Conservation (phyloP, 2,888 invertebrate species). For the Rotaria magnacalcarata region DNA sequence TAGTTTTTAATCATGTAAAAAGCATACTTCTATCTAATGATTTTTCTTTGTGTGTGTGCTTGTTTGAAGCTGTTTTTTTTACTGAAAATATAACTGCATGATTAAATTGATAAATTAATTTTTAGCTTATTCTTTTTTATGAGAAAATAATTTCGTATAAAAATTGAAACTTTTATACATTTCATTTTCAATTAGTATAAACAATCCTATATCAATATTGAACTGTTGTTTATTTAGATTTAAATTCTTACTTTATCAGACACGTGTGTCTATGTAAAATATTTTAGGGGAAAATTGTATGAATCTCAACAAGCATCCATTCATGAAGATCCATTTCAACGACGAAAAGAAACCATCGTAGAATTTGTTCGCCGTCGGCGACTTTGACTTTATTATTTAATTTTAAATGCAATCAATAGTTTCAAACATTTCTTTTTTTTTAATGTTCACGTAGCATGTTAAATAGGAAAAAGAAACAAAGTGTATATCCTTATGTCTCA, state of each 20-base stretch:
- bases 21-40: background rate
- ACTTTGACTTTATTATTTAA: background rate
- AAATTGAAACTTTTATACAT: too few species aligned
- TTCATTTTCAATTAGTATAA: background rate
- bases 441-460: background rate
- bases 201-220: background rate
- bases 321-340: background rate
- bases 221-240: background rate
- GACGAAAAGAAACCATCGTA: background rate
- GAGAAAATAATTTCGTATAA: too few species aligned
- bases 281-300: background rate
- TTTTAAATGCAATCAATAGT: background rate
- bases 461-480: background rate
- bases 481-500: background rate
- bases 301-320: background rate
- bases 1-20: background rate
- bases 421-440: background rate
- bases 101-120: background rate
- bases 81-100: background rate
- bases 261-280: background rate
- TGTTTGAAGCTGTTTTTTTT: background rate
- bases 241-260: background rate
- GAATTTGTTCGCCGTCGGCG: slow-evolving; percentile 5
- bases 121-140: background rate
- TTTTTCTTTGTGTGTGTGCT: background rate